Base-by-base conservation (phyloP, 2,113 vertebrate genomes). In the Nycticryphes semicollaris region DNA sequence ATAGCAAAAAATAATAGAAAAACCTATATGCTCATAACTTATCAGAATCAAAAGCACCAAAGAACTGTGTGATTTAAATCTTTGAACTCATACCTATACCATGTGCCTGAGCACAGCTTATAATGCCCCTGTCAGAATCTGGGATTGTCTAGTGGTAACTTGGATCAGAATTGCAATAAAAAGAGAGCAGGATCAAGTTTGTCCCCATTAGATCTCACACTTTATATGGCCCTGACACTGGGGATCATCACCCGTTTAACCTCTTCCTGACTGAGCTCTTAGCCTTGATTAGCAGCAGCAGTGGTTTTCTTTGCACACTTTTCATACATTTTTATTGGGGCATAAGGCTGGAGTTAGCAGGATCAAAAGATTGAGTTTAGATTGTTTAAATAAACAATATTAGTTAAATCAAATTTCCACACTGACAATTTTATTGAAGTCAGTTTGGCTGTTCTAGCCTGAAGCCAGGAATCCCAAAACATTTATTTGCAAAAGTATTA, bases 81-180 rank as follows among this genome's bases (percentile, higher is more conserved):
- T 84, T 53, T 35, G 9, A 48, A 73, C 33, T 57, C 1, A 0
- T 10, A 73, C 22, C 7, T 59, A 27, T 10, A 59, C 24, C 0
- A 0, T 0, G 2, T 24, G 16, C 31, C 24, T 56, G 27, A 84
- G 22, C 2, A 9, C 0, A 0, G 27, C 17, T 80, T 62, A 35
- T 31, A 67, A 21, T 1, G 3, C 2, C 10, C 8, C 7, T 0
- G 0, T 51, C 33, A 68, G 64, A 77, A 77, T 45, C 21, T 1
- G 2, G 28, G 9, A 30, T 80, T 3, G 3, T 35, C 23, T 62
- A 60, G 56, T 1, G 0, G 41, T 41, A 50, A 35, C 37, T 86
- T 35, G 30, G 41, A 62, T 62, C 33, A 51, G 8, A 4, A 9
- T 35, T 56, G 33, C 56, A 64, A 37, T 1, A 5, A 77, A 12